Base-by-base conservation (phyloP, 2,113 vertebrate genomes). In the Pygoscelis adeliae region DNA sequence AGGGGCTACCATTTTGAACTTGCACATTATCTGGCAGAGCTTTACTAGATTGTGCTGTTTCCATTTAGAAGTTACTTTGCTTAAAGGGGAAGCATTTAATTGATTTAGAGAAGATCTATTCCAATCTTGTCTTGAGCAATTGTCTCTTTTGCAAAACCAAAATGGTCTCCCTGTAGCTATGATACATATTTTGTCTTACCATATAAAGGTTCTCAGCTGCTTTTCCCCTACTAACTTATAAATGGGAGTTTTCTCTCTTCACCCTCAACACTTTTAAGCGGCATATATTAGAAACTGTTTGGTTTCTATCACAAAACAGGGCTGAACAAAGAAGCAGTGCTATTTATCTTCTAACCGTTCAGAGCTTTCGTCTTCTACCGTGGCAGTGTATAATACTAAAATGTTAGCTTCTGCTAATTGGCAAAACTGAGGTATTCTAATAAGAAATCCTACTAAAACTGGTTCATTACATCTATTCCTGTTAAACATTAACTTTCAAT, bases 401-500 rank as follows among this genome's bases (percentile, higher is more conserved):
- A 70, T 46, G 16, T 40, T 89, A 71, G 14, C 53, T 91, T 88
- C 78, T 88, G 50, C 70, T 96, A 92, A 92, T 70, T 92, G 87
- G 59, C 46, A 83, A 81, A 92, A 42, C 62, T 52, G 58, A 89
- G 17, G 6, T 90, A 79, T 93, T 93, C 74, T 80, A 70, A 42
- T 83, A 91, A 77, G 53, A 82, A 90, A 80, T 86, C 40, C 46
- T 91, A 56, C 84, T 88, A 46, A 88, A 94, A 62, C 49, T 30
- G 40, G 56, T 86, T 88, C 40, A 38, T 93, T 94, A 69, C 70
- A 34, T 87, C 81, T 88, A 17, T 90, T 90, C 16, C 46, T 93
- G 30, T 88, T 90, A 83, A 96, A 80, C 26, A 29, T 94, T 95
- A 91, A 69, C 59, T 93, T 89, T 65, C 82, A 59, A 19, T 95